Evolutionary conservation across 2,888 invertebrate genomes (phyloP).

Genomic region (Stenchaetothrips biformis): DNA sequence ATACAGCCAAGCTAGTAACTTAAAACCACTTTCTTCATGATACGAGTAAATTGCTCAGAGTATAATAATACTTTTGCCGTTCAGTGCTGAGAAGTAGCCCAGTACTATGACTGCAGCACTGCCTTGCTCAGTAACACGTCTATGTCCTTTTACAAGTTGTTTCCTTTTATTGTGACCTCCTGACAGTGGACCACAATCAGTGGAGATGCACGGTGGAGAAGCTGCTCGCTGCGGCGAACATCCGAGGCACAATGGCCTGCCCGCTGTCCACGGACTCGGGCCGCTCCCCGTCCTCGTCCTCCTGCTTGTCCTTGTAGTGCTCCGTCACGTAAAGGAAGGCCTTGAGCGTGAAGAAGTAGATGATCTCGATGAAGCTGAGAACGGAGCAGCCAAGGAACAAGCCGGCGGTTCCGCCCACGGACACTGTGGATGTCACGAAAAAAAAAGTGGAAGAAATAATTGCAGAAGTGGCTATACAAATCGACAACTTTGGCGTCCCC

Average conservation of each 20-base stretch:
- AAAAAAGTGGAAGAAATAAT: not conserved
- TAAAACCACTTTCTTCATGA: too few relatives aligned
- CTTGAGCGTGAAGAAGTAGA: slow-evolving; percentile 63
- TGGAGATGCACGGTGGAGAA: not conserved
- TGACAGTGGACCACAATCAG: not conserved
- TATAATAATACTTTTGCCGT: too few relatives aligned
- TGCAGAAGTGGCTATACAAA: too few relatives aligned
- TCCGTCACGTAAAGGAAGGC: slow-evolving; percentile 52
- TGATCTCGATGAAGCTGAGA: slow-evolving; percentile 65
- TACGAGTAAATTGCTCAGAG: too few relatives aligned
- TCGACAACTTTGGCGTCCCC: too few relatives aligned
- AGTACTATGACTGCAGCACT: too few relatives aligned
- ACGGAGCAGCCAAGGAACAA: slow-evolving; percentile 71
- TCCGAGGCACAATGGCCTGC: not conserved
- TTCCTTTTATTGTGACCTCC: too few relatives aligned
- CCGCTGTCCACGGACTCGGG: not conserved
- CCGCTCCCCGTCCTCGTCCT: slow-evolving; percentile 2
- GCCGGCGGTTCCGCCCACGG: slow-evolving; percentile 70
- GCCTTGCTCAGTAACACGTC: too few relatives aligned
- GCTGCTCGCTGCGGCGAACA: not conserved
- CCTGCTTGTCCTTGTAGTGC: not conserved
- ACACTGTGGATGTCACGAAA: slow-evolving; percentile 49
- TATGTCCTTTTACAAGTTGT: too few relatives aligned
- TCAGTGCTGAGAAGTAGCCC: too few relatives aligned
- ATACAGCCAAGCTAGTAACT: too few relatives aligned